Conservation (phyloP, 2,888 invertebrate genomes). For the Oegoconia quadripuncta region DNA sequence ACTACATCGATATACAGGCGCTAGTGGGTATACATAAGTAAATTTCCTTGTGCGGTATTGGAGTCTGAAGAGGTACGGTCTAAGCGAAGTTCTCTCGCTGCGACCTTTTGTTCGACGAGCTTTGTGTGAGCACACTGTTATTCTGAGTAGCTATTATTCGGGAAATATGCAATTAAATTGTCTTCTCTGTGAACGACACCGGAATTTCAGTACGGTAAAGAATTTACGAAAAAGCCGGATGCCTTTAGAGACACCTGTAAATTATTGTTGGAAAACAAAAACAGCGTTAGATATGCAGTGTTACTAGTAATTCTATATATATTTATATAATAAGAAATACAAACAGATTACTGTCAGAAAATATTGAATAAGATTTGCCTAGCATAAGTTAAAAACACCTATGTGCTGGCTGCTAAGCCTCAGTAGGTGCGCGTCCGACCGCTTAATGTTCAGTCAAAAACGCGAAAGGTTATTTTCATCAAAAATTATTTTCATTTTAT, state of each 20-base stretch:
- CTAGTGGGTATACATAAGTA: neutral
- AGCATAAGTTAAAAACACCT: too few relatives aligned
- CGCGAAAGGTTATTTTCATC: too few relatives aligned
- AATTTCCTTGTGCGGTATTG: neutral
- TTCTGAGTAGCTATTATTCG: slow-evolving; percentile 30
- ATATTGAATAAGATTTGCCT: too few relatives aligned
- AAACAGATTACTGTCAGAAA: too few relatives aligned
- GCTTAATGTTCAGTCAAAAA: too few relatives aligned
- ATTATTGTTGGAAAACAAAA: too few relatives aligned
- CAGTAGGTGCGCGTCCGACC: too few relatives aligned
- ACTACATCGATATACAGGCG: slow-evolving; percentile 12
- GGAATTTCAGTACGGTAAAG: slow-evolving; percentile 21
- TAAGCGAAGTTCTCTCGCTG: slow-evolving; percentile 26
- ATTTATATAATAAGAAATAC: too few relatives aligned
- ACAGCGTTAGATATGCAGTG: too few relatives aligned
- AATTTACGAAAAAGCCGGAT: slow-evolving; percentile 16
- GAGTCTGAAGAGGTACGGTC: slow-evolving; percentile 11
- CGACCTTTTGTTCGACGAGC: slow-evolving; percentile 31
- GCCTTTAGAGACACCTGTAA: slow-evolving; percentile 5
- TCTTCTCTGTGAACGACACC: slow-evolving; percentile 21
- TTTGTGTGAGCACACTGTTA: slow-evolving; percentile 21
- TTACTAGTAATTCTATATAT: too few relatives aligned
- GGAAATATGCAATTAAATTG: slow-evolving; percentile 32
- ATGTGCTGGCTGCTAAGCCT: too few relatives aligned
- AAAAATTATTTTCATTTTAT: too few relatives aligned